Base-by-base conservation (phyloP, 1,140 invertebrate genomes). In the Nylanderia fulva region DNA sequence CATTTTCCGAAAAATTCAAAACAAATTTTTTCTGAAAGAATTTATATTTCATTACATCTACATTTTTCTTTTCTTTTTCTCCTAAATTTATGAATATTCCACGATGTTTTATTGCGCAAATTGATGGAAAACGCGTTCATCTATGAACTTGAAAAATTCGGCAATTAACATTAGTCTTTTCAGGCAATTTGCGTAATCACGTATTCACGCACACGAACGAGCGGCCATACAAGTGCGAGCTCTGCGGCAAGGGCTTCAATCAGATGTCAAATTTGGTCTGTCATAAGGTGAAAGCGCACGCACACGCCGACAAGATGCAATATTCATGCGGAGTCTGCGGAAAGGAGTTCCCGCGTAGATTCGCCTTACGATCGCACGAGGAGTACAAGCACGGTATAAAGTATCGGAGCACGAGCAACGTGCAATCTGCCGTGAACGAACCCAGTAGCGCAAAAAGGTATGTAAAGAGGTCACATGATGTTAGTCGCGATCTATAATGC, bases 261-360 rank as follows among this genome's bases (percentile, higher is more conserved):
- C 97, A 98, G 92, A 97, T 97, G 95, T 98, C 97, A 64, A 98
- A 97, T 94, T 95, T 97, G 69, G 96, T 97, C 80, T 97, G 97
- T 92, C 97, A 97, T 91, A 97, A 97, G 93, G 95, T 96, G 86
- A 97, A 97, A 94, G 96, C 95, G n/a, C 96, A 96, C 86, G 95
- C 95, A 61, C 94, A 96, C 82, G 90, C 93, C 5, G 95, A 96
- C 85, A 96, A 95, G 91, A 82, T 95, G 89, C 94, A 95, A 79
- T 95, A 96, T 86, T 90, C 92, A n/a, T 96, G 96, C 88, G 93
- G 94, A 68, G 94, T 95, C 64, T 96, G 96, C 88, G 95, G 94
- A 0, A 95, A 95, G 90, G 94, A 96, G 72, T 96, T 96, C 91
- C 92, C 95, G 3, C 94, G 95, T 80, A 93, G 95, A 58, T 95